These are phyloP conservation scores for Argyrosomus japonicus DNA, from an alignment of 2,113 vertebrate genomes.

Conservation along the genomic window DNA sequence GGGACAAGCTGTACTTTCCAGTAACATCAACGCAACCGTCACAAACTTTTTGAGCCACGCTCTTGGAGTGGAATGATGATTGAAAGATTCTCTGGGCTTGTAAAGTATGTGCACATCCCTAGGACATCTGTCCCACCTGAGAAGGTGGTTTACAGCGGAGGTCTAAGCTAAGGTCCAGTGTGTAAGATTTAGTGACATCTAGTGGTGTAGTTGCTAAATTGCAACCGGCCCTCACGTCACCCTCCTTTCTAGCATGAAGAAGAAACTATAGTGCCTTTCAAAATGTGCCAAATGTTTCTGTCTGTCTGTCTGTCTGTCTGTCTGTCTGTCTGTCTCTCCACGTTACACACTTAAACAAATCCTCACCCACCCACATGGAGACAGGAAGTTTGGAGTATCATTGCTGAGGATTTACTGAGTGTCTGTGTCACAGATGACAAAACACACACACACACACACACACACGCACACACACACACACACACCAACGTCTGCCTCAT, in stretches of 20 bases:
- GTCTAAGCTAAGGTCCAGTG: too few relatives aligned
- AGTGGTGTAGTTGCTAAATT: too few relatives aligned
- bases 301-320: background rate
- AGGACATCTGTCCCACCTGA: background rate
- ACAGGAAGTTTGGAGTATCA: conserved; percentile 91
- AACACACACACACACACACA: conserved; percentile 52
- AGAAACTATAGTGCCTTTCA: too few relatives aligned
- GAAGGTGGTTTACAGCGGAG: background rate
- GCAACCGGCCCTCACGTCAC: too few relatives aligned
- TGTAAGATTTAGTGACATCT: too few relatives aligned
- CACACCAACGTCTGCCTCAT: conserved; percentile 90
- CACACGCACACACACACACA: conserved; percentile 58
- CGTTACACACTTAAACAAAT: conserved; percentile 26
- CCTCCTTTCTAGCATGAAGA: background rate
- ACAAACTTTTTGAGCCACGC: background rate
- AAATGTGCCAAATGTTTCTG: too few relatives aligned
- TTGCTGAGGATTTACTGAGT: conserved; percentile 92
- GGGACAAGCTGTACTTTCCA: background rate
- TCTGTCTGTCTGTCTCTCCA: conserved; percentile 3
- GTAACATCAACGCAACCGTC: background rate
- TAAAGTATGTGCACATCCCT: too few relatives aligned
- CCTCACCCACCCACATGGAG: conserved; percentile 70
- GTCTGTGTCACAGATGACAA: conserved; percentile 93
- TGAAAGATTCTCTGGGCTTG: background rate
- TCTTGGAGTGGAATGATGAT: background rate